phyloP scores from a whole-genome alignment of 2,113 vertebrate species.

The Oenanthe oenanthe region DNA sequence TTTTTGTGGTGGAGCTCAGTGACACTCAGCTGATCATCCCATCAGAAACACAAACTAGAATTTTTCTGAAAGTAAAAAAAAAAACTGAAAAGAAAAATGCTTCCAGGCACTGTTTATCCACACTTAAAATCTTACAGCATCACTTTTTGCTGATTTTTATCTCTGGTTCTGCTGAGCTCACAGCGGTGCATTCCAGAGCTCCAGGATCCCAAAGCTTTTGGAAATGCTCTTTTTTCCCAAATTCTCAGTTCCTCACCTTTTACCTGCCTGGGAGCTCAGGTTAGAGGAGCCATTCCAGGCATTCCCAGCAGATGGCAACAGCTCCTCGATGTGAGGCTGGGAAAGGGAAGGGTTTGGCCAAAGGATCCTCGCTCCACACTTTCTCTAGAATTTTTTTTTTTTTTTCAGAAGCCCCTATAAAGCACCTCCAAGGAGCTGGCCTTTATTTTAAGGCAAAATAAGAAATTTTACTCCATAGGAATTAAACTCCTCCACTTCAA shows the following conservation, averaged over 20 bases:
- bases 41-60: neutral
- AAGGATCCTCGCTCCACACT: neutral
- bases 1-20: neutral
- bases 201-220: fast-evolving
- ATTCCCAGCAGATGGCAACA: slow-evolving; percentile 73
- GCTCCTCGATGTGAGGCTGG: slow-evolving; percentile 36
- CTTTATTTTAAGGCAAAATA: neutral
- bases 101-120: neutral
- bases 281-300: neutral
- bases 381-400: fast-evolving
- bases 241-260: neutral
- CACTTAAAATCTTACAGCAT: neutral
- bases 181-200: neutral
- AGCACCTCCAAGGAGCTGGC: neutral
- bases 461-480: neutral
- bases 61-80: neutral
- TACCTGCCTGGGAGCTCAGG: neutral
- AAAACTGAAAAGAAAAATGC: neutral
- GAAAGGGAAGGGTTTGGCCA: neutral
- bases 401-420: fast-evolving
- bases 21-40: neutral
- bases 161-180: neutral
- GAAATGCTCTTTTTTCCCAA: neutral
- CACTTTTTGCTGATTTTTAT: neutral
- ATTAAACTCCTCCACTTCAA: neutral